These are phyloP conservation scores for Brachionichthys hirsutus DNA, from an alignment of 2,113 vertebrate species.

Conservation along the genomic window DNA sequence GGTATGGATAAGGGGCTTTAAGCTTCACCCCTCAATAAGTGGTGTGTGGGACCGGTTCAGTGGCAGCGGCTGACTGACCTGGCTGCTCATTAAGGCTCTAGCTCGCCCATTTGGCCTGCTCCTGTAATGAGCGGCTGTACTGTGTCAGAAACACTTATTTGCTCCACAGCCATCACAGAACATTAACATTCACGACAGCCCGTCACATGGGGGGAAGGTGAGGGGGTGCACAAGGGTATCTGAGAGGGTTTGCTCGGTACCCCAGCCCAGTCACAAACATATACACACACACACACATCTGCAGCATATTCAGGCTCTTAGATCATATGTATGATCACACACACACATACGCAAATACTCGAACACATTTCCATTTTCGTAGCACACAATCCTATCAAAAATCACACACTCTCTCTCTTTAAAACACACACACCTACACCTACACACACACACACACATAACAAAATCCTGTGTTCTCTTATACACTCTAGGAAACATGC, in stretches of 20 bases:
- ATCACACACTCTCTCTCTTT: conserved; percentile 16
- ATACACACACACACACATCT: conserved; percentile 10
- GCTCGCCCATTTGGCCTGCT: conserved; percentile 76
- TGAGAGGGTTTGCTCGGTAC: conserved; percentile 55
- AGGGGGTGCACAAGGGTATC: conserved; percentile 62
- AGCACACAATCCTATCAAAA: conserved; percentile 36
- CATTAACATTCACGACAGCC: conserved; percentile 87
- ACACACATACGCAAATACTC: conserved; percentile 18
- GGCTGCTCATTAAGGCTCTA: conserved; percentile 85
- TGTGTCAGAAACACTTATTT: conserved; percentile 87
- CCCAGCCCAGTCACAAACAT: conserved; percentile 16
- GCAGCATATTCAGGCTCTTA: conserved; percentile 11
- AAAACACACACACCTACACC: conserved; percentile 1
- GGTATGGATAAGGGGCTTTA: conserved; percentile 32
- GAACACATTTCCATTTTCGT: conserved; percentile 40
- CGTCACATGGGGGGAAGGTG: conserved; percentile 75
- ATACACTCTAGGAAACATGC: conserved; percentile 81
- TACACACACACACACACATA: conserved; percentile 24
- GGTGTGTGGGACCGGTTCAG: conserved; percentile 63
- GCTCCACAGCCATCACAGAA: conserved; percentile 86
- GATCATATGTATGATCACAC: conserved; percentile 25
- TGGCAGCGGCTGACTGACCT: conserved; percentile 80
- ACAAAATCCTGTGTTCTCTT: conserved; percentile 41
- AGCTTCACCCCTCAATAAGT: conserved; percentile 58
- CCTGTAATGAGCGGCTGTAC: conserved; percentile 79